Evolutionary conservation across 2,113 vertebrate species (phyloP).

Genomic region (Talpa occidentalis): DNA sequence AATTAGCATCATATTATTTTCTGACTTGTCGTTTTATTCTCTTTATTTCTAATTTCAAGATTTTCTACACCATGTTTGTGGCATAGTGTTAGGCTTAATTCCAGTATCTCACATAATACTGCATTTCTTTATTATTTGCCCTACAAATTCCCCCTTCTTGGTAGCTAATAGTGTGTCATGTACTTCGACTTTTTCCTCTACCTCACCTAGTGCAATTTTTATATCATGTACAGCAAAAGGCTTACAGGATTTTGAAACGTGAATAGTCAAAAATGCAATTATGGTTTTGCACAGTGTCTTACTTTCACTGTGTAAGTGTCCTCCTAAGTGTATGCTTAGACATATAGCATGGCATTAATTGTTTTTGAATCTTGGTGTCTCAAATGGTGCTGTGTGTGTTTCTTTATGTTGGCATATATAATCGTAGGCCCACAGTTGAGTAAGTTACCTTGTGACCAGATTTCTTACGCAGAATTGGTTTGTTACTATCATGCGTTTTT

Average conservation of each 20-base stretch:
- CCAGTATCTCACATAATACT: not conserved
- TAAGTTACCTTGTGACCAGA: not conserved
- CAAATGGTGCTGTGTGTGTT: constrained; percentile 26
- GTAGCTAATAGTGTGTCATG: not conserved
- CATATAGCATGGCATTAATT: not conserved
- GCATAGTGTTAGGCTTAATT: constrained; percentile 6
- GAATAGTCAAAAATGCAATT: not conserved
- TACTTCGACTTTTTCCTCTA: constrained; percentile 21
- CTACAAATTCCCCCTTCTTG: not conserved
- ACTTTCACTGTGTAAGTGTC: constrained; percentile 18
- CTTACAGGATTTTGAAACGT: not conserved
- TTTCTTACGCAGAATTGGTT: constrained; percentile 14
- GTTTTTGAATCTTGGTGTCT: constrained; percentile 61
- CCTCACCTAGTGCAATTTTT: not conserved
- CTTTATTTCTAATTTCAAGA: constrained; percentile 41
- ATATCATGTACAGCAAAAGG: not conserved
- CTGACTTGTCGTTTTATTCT: constrained; percentile 52
- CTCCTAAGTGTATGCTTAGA: not conserved
- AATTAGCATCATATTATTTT: constrained; percentile 28
- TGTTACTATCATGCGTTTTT: constrained; percentile 22
- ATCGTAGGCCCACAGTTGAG: not conserved
- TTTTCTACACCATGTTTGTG: constrained; percentile 3
- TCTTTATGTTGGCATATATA: constrained; percentile 47
- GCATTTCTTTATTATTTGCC: not conserved
- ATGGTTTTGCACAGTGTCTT: not conserved